Evolutionary conservation across 2,888 invertebrate genomes (phyloP).

Genomic region (Diarsia mendica): DNA sequence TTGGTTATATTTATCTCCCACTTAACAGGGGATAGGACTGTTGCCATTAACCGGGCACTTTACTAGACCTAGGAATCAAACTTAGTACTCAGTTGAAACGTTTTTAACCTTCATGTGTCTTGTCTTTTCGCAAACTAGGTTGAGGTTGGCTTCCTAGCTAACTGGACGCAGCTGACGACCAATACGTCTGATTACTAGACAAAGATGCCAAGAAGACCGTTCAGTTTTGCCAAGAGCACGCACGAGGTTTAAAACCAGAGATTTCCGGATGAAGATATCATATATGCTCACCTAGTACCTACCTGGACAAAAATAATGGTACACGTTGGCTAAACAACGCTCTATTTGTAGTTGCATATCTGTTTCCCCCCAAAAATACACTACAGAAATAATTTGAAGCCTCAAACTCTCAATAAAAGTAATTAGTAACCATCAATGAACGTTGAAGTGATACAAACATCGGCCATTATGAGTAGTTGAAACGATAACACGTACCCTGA

Average conservation of each 20-base stretch:
- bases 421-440: slow-evolving; percentile 13
- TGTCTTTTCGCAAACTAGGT: too few species aligned
- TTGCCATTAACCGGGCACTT: not conserved
- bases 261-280: not conserved
- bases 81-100: not conserved
- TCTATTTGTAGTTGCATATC: not conserved
- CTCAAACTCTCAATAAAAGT: slow-evolving; percentile 5
- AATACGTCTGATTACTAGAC: not conserved
- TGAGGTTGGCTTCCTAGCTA: too few species aligned
- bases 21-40: not conserved
- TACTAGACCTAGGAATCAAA: not conserved
- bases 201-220: not conserved
- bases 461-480: slow-evolving; percentile 2
- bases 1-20: too few species aligned
- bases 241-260: not conserved
- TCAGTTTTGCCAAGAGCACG: not conserved
- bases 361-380: not conserved
- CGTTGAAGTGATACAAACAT: slow-evolving; percentile 8
- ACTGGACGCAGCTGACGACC: too few species aligned
- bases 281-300: not conserved
- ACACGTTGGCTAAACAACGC: not conserved
- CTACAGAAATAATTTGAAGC: not conserved
- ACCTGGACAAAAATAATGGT: not conserved
- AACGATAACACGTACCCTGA: slow-evolving; percentile 23
- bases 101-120: too few species aligned